Conservation (phyloP, 2,888 invertebrate species). For the Phasia obesa region DNA sequence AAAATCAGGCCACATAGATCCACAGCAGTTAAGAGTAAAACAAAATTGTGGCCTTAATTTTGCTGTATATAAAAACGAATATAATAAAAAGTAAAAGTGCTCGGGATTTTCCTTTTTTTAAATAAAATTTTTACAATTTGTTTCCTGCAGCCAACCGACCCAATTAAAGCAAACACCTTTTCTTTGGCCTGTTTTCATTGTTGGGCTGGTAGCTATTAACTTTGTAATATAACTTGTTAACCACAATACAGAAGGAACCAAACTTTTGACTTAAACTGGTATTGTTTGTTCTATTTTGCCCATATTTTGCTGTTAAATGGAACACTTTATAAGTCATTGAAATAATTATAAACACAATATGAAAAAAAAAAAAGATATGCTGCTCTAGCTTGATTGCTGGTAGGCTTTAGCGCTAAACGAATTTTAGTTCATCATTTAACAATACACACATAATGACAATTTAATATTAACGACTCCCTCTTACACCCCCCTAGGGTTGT, state of each 20-base stretch:
- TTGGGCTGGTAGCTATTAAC: neutral
- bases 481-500: neutral
- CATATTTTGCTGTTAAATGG: constrained; percentile 17
- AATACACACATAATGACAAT: neutral
- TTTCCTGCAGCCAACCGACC: constrained; percentile 36
- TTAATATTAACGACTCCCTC: neutral
- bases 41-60: constrained; percentile 41
- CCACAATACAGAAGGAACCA: constrained; percentile 24
- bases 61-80: constrained; percentile 16
- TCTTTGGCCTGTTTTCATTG: constrained; percentile 27
- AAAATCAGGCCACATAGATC: constrained; percentile 56
- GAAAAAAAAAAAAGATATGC: neutral
- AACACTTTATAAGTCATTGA: constrained; percentile 68
- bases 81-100: constrained; percentile 60
- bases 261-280: constrained; percentile 1
- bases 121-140: constrained; percentile 18
- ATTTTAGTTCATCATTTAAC: neutral
- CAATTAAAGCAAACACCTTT: constrained; percentile 52
- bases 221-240: constrained; percentile 41
- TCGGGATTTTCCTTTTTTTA: constrained; percentile 8
- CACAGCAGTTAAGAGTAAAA: constrained; percentile 36
- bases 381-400: neutral
- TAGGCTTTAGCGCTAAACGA: neutral
- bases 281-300: too few species aligned
- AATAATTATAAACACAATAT: constrained; percentile 58